Percentiles rank a stretch among this genome's conserved stretches.
Evolutionary conservation across 1,140 invertebrate species (phyloP).

Genomic region (Neodiprion fabricii): DNA sequence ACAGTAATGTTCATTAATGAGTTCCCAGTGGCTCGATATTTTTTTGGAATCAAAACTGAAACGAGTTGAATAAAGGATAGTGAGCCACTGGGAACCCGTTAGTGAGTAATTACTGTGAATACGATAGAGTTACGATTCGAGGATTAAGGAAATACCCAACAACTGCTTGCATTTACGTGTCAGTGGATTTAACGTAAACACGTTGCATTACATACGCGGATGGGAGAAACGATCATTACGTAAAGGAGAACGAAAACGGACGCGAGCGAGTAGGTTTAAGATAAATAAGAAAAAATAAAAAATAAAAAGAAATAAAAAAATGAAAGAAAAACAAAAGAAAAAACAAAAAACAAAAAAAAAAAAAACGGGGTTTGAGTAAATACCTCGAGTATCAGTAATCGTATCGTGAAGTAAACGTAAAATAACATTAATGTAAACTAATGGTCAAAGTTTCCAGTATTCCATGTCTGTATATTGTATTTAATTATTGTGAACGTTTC

Average conservation of each 20-base stretch:
- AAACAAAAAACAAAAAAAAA: background rate
- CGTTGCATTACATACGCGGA: too few relatives aligned
- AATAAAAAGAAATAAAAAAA: background rate
- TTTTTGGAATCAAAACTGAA: too few relatives aligned
- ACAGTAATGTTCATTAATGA: too few relatives aligned
- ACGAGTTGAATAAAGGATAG: too few relatives aligned
- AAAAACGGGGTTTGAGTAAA: slow-evolving; percentile 13
- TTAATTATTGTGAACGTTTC: slow-evolving; percentile 24
- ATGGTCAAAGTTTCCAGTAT: slow-evolving; percentile 24
- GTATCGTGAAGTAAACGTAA: background rate
- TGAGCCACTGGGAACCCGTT: too few relatives aligned
- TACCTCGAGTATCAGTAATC: slow-evolving; percentile 13
- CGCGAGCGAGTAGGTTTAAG: slow-evolving; percentile 13
- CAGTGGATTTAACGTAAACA: too few relatives aligned
- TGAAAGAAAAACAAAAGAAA: slow-evolving; percentile 6
- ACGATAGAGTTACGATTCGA: too few relatives aligned
- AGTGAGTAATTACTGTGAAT: too few relatives aligned
- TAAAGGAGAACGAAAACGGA: background rate
- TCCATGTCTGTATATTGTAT: slow-evolving; percentile 24
- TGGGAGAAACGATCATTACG: too few relatives aligned
- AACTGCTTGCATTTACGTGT: too few relatives aligned
- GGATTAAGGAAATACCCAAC: too few relatives aligned
- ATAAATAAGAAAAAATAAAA: background rate
- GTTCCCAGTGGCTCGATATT: too few relatives aligned
- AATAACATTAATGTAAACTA: background rate